Base-by-base conservation (phyloP, 2,113 vertebrate genomes). In the Montifringilla adamsi region DNA sequence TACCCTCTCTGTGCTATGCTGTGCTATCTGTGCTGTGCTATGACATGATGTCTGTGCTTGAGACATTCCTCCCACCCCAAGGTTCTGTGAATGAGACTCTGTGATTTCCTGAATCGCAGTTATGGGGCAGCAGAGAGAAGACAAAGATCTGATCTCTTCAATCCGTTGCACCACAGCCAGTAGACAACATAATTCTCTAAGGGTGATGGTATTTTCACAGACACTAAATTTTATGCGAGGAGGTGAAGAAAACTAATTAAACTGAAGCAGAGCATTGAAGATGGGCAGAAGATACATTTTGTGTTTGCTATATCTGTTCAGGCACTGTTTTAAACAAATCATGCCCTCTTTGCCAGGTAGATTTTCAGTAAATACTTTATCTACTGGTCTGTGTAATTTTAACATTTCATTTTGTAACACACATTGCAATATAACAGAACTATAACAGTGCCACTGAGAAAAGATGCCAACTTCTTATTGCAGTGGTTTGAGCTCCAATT, bases 231-330 rank as follows among this genome's bases (percentile, higher is more conserved):
- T 92, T 77, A 53, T 43, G 39, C 3, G 55, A 74, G 21, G 19
- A 89, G 43, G 39, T 59, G 69, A 93, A 87, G 56, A 67, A 92
- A 93, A 81, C 67, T 74, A 96, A 95, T 95, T 86, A 93, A 96
- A 56, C 56, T 81, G 83, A 93, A 77, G 55, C 13, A 80, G 46
- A 90, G 11, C 60, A 47, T 55, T 93, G 19, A 89, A 93, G 31
- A 39, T 88, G 39, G 59, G 27, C 12, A 64, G 85, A 60, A 60
- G 74, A 56, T 26, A 79, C 11, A 69, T 85, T 92, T 73, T 66
- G 18, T 76, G 15, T 92, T 88, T 83, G 59, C 73, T 93, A 35
- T 21, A 28, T 88, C 41, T 73, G 28, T 49, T 85, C 75, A 92
- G 62, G 22, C 58, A 62, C 50, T 81, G 66, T 39, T 94, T 86